A percentile compares a stretch with the other conserved stretches of the same genome.
Evolutionary conservation across 2,113 vertebrate species (phyloP).

Genomic region (Malurus elegans): DNA sequence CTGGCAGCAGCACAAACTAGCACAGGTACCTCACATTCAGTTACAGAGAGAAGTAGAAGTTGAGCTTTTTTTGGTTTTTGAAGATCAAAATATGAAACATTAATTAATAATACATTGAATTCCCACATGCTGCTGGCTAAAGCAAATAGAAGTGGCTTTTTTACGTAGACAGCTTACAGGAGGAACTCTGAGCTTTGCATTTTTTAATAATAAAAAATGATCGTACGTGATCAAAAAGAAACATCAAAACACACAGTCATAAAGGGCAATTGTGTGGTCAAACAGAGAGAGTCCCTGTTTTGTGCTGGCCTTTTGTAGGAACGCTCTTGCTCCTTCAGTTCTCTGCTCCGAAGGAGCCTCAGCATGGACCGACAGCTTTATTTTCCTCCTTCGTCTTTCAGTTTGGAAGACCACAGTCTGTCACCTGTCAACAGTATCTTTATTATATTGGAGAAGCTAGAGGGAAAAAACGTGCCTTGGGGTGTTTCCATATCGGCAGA

Average conservation of each 20-base stretch:
- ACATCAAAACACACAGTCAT: not conserved
- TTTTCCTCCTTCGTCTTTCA: not conserved
- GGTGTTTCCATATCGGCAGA: not conserved
- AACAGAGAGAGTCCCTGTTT: slow-evolving; percentile 8
- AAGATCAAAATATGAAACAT: not conserved
- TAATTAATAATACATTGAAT: not conserved
- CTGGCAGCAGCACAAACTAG: not conserved
- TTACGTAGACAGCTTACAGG: not conserved
- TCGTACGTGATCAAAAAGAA: not conserved
- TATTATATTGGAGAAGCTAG: slow-evolving; percentile 27
- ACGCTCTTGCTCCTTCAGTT: not conserved
- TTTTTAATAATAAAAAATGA: not conserved
- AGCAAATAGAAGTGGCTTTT: not conserved
- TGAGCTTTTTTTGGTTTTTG: not conserved
- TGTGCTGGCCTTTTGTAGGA: not conserved
- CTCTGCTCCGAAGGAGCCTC: not conserved
- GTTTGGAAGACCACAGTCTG: not conserved
- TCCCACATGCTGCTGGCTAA: not conserved
- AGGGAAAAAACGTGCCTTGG: not conserved
- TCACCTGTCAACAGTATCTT: slow-evolving; percentile 55
- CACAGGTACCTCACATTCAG: fast-evolving
- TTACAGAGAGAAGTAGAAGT: not conserved
- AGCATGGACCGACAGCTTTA: not conserved
- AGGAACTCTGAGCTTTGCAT: not conserved
- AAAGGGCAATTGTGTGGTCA: slow-evolving; percentile 23